These are phyloP conservation scores for Drosophila mulleri DNA, from an alignment of 2,888 invertebrate genomes.

Conservation along the genomic window DNA sequence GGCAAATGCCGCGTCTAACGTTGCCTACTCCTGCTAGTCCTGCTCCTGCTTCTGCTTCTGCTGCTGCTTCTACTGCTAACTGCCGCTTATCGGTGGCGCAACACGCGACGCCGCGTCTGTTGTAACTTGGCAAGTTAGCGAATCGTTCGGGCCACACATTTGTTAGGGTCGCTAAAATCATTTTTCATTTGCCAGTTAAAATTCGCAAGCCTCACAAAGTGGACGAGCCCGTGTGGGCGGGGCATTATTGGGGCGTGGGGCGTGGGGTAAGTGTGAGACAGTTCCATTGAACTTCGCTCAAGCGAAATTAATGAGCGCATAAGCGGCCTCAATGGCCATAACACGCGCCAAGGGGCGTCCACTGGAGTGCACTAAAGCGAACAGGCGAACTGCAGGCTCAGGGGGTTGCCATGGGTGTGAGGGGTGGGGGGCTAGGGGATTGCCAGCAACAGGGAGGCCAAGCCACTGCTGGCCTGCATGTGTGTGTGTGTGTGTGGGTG, in stretches of 20 bases:
- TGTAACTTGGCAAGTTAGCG: conserved; percentile 34
- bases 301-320: conserved; percentile 78
- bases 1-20: conserved; percentile 33
- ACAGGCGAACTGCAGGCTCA: conserved; percentile 25
- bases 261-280: conserved; percentile 17
- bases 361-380: conserved; percentile 76
- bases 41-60: neutral
- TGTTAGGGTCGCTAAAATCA: conserved; percentile 60
- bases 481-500: neutral
- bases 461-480: neutral
- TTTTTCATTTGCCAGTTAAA: conserved; percentile 77
- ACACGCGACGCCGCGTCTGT: conserved; percentile 32
- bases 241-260: neutral
- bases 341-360: conserved; percentile 65
- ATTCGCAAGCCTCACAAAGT: conserved; percentile 45
- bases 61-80: neutral
- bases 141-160: conserved; percentile 41
- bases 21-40: neutral
- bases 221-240: neutral
- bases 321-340: conserved; percentile 63
- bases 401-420: neutral
- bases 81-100: conserved; percentile 37
- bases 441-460: conserved; percentile 2
- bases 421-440: neutral
- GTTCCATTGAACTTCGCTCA: conserved; percentile 76